Conservation (phyloP, 2,113 vertebrate species). For the Bettongia penicillata region DNA sequence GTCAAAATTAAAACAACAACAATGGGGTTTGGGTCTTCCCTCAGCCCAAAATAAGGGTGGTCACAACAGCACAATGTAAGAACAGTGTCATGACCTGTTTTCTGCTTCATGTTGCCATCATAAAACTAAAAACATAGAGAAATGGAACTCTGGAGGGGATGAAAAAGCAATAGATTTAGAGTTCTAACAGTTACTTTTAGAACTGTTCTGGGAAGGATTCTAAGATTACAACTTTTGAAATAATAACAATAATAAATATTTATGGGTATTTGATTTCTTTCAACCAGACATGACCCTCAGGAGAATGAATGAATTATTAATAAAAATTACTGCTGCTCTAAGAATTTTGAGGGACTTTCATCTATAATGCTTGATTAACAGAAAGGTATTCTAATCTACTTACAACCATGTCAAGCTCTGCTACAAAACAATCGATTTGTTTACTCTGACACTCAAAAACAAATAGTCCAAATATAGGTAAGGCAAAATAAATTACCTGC, state of each 20-base stretch:
- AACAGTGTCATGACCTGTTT: not conserved
- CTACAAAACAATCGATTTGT: not conserved
- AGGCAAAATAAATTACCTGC: not conserved
- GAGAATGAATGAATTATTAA: not conserved
- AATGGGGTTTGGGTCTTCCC: not conserved
- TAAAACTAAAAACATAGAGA: not conserved
- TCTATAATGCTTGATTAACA: fast-evolving
- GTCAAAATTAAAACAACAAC: not conserved
- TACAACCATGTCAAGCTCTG: not conserved
- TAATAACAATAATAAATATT: not conserved
- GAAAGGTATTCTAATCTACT: fast-evolving
- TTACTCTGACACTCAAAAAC: not conserved
- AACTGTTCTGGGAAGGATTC: not conserved
- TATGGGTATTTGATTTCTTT: not conserved
- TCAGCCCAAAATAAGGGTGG: not conserved
- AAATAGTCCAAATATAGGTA: not conserved
- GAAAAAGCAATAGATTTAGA: not conserved
- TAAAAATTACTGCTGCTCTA: not conserved
- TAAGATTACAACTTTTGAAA: not conserved
- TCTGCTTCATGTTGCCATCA: not conserved
- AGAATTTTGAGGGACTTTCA: not conserved
- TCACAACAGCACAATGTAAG: not conserved
- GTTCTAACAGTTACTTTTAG: not conserved
- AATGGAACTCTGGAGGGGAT: not conserved
- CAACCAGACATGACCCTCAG: too few relatives aligned